Evolutionary conservation across 2,113 vertebrate genomes (phyloP).

Genomic region (Climacteris rufus): DNA sequence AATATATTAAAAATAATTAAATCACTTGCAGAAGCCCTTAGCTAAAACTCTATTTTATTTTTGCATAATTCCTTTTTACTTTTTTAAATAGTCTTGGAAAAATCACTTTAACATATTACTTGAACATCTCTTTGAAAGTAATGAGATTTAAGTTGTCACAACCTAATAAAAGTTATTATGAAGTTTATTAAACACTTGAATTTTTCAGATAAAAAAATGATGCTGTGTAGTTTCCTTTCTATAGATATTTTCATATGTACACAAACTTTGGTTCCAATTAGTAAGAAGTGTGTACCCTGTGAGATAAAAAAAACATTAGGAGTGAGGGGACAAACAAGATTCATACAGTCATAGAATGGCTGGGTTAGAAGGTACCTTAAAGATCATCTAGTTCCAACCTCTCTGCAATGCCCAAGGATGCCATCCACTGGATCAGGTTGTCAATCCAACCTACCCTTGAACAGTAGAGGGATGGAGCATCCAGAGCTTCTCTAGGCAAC

Average conservation of each 20-base stretch:
- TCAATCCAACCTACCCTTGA: neutral
- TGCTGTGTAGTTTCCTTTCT: neutral
- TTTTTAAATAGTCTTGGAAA: neutral
- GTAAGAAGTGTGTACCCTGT: neutral
- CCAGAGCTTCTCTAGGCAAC: neutral
- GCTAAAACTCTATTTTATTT: neutral
- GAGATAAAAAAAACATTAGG: neutral
- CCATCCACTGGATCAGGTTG: neutral
- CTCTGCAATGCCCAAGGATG: fast-evolving
- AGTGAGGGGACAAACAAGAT: neutral
- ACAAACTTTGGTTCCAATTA: neutral
- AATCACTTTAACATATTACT: neutral
- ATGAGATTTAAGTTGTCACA: neutral
- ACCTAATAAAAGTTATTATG: neutral
- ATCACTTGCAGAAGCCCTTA: neutral
- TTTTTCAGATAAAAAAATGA: neutral
- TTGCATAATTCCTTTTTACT: neutral
- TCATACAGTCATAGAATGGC: neutral
- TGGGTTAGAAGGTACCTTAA: neutral
- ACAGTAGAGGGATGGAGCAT: neutral
- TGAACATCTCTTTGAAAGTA: neutral
- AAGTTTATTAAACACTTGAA: neutral
- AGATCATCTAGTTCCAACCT: neutral
- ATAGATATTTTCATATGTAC: neutral
- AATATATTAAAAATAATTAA: neutral